These are phyloP conservation scores for Beroe forskalii DNA, from an alignment of 37 sponge, comb jelly and placozoan genomes.

Conservation along the genomic window DNA sequence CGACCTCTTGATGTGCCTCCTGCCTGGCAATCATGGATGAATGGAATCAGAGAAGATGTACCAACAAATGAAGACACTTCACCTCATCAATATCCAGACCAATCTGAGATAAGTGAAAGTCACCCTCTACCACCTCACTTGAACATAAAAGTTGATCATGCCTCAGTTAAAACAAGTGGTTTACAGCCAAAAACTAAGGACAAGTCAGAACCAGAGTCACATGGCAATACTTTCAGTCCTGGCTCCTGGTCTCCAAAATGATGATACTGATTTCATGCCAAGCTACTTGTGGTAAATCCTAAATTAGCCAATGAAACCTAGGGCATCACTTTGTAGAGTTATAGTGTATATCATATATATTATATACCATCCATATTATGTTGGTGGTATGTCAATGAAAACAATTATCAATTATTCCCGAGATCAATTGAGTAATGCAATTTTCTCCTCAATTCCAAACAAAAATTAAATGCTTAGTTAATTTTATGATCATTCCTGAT, in stretches of 20 bases:
- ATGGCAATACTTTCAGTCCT: constrained; percentile 1
- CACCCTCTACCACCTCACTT: not conserved
- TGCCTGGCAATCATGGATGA: not conserved
- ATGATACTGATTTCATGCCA: too few relatives aligned
- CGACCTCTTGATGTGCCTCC: not conserved
- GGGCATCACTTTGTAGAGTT: too few relatives aligned
- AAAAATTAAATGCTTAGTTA: too few relatives aligned
- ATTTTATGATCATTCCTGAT: too few relatives aligned
- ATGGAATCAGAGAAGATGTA: not conserved
- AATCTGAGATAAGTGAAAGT: not conserved
- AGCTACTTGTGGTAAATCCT: too few relatives aligned
- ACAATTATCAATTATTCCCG: too few relatives aligned
- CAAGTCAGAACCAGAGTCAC: constrained; percentile 17
- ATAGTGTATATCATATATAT: too few relatives aligned
- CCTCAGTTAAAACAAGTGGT: not conserved
- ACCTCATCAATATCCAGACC: not conserved
- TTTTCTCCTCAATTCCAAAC: too few relatives aligned
- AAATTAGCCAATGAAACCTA: too few relatives aligned
- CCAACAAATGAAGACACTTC: not conserved
- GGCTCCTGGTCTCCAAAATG: constrained; percentile 15
- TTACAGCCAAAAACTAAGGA: not conserved
- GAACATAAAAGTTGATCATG: not conserved
- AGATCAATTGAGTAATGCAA: too few relatives aligned
- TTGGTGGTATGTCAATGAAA: too few relatives aligned
- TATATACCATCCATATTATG: too few relatives aligned